A percentile compares a stretch with the other conserved stretches of the same genome.
Evolutionary conservation across 2,797 vertebrate species (phyloP).

Genomic region (Neopelma chrysocephalum): DNA sequence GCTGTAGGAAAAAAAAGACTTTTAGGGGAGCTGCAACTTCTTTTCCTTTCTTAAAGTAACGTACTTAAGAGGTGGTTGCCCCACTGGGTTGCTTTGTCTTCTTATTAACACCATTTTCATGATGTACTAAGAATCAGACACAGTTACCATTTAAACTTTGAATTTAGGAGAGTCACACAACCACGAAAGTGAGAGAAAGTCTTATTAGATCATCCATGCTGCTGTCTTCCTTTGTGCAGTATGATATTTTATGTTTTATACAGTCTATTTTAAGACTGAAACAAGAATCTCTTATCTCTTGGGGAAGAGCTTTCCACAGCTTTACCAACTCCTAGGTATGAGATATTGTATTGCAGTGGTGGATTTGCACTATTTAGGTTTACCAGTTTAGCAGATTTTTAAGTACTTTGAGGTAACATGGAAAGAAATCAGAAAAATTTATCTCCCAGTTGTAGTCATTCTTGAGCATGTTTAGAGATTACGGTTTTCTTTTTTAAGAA

Average conservation of each 20-base stretch:
- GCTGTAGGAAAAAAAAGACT: neutral
- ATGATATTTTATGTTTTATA: neutral
- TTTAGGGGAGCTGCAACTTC: conserved; percentile 2
- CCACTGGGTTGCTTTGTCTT: neutral
- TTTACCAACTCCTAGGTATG: neutral
- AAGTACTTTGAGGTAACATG: neutral
- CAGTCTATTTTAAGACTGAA: conserved; percentile 9
- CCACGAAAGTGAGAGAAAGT: neutral
- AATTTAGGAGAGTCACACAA: neutral
- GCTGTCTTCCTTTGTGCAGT: neutral
- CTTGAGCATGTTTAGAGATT: neutral
- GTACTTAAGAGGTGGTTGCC: neutral
- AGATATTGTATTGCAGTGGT: neutral
- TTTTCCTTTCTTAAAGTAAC: neutral
- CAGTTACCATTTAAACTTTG: neutral
- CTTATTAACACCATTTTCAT: neutral
- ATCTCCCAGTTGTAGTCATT: neutral
- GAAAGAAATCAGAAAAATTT: neutral
- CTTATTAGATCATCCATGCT: neutral
- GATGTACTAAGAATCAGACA: neutral
- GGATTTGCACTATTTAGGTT: neutral
- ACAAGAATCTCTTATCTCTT: neutral
- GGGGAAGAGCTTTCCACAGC: neutral
- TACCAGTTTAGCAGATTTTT: neutral
- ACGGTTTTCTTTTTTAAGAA: neutral